Evolutionary conservation across 2,888 invertebrate genomes (phyloP).

Genomic region (Lochmaea capreae): DNA sequence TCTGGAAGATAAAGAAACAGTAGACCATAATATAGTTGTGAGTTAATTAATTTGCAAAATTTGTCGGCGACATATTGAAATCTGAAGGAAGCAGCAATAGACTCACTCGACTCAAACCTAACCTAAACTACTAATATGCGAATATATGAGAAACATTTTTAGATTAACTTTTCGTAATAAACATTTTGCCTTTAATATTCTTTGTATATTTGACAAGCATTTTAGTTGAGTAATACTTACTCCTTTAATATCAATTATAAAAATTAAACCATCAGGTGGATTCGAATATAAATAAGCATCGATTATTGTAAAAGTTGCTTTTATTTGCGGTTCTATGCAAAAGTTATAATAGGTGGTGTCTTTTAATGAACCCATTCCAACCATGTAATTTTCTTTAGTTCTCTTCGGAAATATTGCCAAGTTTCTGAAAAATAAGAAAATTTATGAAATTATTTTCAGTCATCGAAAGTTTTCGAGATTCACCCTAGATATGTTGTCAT

Average conservation of each 20-base stretch:
- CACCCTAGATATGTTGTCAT: background rate
- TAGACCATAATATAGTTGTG: too few relatives aligned
- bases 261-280: slow-evolving; percentile 50
- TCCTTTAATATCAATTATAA: slow-evolving; percentile 53
- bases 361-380: slow-evolving; percentile 48
- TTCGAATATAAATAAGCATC: slow-evolving; percentile 46
- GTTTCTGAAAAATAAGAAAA: slow-evolving; percentile 43
- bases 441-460: background rate
- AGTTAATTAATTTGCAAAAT: too few relatives aligned
- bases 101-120: too few relatives aligned
- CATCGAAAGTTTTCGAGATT: background rate
- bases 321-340: slow-evolving; percentile 49
- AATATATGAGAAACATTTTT: too few relatives aligned
- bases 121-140: too few relatives aligned
- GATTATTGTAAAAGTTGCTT: slow-evolving; percentile 48
- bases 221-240: slow-evolving; percentile 37
- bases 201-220: background rate
- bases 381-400: slow-evolving; percentile 53
- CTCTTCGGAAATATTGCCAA: slow-evolving; percentile 49
- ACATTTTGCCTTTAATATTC: too few relatives aligned
- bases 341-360: slow-evolving; percentile 55
- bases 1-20: too few relatives aligned
- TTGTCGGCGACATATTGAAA: too few relatives aligned
- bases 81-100: too few relatives aligned
- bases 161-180: too few relatives aligned